Base-by-base conservation (phyloP, 2,888 invertebrate genomes). In the Tipula unca region DNA sequence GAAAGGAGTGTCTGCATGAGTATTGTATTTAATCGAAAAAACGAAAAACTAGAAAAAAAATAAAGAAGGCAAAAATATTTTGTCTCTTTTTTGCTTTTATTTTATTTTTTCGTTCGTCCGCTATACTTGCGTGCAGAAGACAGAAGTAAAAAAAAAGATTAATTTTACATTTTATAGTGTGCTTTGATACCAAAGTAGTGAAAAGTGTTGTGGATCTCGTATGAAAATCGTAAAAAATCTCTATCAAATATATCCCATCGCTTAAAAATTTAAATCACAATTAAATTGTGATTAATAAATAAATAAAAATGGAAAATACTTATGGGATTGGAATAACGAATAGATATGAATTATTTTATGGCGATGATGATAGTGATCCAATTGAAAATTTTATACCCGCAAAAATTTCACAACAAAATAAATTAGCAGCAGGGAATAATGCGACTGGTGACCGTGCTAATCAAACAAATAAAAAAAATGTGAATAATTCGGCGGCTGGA, bases 321-420 rank as follows among this genome's bases (percentile, higher is more conserved):
- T 85, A 85, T 29, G 85, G 85, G 29, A 85, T 85, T 25, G 42
- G 42, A 17, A 42, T 85, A 29, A 85, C 85, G 8, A 85, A 85
- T 85, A 42, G 85, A 42, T 85, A 85, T 42, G 42, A 85, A 42
- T 42, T 85, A 42, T 85, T 85, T 48, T 85, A 42, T 29, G 85
- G 48, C 29, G 85, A 85, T 6, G 42, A 85, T 42, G 48, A 25
- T 85, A 85, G 42, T 20, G 85, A 85, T 85, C 85, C 85, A n/a
- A 25, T 85, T 29, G 85, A 85, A 17, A 42, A 20, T 29, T 42
- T 85, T 20, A 14, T 85, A 20, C 42, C 42, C 25, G 48, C 42
- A 48, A 85, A 42, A 25, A 85, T 29, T 29, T 29, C 82, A 82
- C 82, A 82, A 82, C 82, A 82, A 82, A 82, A 82, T 32, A 54